phyloP scores from a whole-genome alignment of 2,113 vertebrate species.

The Tychaedon coryphoeus region DNA sequence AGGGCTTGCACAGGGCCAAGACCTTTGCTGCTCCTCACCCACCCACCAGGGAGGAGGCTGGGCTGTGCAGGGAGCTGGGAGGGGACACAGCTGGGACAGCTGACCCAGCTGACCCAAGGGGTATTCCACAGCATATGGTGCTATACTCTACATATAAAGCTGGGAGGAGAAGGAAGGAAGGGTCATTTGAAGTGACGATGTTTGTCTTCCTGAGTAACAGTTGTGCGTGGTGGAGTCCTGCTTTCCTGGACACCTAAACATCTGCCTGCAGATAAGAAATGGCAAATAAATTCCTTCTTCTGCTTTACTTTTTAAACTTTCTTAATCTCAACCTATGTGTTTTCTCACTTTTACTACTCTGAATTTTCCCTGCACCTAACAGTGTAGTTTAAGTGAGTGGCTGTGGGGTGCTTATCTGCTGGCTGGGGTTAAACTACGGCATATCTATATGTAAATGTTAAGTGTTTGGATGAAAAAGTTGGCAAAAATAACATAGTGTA shows the following conservation, averaged over 20 bases:
- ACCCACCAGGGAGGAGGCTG: background rate
- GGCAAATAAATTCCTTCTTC: background rate
- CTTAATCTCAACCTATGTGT: background rate
- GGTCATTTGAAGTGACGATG: background rate
- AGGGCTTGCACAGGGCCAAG: background rate
- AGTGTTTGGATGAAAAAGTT: background rate
- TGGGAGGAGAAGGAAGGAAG: background rate
- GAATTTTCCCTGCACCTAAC: background rate
- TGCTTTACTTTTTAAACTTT: background rate
- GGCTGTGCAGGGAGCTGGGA: background rate
- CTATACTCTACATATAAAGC: accelerated
- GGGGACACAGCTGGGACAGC: background rate
- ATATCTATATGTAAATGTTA: background rate
- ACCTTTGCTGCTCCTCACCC: background rate
- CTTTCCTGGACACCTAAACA: background rate
- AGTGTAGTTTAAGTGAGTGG: background rate
- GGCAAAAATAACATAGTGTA: background rate
- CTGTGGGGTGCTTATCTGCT: background rate
- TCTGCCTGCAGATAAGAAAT: background rate
- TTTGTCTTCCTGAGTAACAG: background rate
- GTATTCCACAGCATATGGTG: background rate
- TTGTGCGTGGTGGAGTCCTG: accelerated
- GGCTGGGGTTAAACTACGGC: background rate
- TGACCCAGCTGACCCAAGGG: background rate
- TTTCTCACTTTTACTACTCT: background rate